phyloP scores from a whole-genome alignment of 2,888 invertebrate species.

The Leptura quadrifasciata region DNA sequence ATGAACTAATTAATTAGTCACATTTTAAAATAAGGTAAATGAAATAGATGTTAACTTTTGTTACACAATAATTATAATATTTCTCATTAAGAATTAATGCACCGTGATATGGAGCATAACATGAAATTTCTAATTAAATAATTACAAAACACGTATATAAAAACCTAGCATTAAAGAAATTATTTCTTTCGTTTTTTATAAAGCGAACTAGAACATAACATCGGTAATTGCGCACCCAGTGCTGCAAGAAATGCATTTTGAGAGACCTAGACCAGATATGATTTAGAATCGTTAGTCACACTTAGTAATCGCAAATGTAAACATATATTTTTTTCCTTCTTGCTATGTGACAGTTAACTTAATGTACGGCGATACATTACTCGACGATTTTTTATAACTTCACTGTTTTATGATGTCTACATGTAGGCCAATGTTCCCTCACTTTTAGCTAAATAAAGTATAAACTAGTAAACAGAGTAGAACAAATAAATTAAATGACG shows the following conservation, averaged over 20 bases:
- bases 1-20: neutral
- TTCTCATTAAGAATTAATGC: slow-evolving; percentile 45
- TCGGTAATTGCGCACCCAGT: slow-evolving; percentile 26
- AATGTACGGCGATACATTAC: neutral
- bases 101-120: slow-evolving; percentile 54
- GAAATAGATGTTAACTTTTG: slow-evolving; percentile 12
- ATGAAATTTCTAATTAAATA: slow-evolving; percentile 52
- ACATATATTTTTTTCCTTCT: slow-evolving; percentile 40
- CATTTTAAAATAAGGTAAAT: neutral
- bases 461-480: too few species aligned
- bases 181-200: slow-evolving; percentile 33
- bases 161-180: slow-evolving; percentile 24
- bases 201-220: slow-evolving; percentile 50
- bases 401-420: neutral
- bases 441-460: too few species aligned
- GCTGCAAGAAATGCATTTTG: slow-evolving; percentile 31
- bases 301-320: slow-evolving; percentile 44
- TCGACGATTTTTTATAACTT: too few species aligned
- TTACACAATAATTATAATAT: slow-evolving; percentile 17
- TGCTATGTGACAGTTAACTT: neutral
- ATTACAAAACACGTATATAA: slow-evolving; percentile 46
- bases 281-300: slow-evolving; percentile 49
- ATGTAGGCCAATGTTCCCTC: neutral
- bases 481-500: too few species aligned
- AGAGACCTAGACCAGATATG: slow-evolving; percentile 15